Conservation (phyloP, 2,888 invertebrate species). For the Deladenus siricidicola region DNA sequence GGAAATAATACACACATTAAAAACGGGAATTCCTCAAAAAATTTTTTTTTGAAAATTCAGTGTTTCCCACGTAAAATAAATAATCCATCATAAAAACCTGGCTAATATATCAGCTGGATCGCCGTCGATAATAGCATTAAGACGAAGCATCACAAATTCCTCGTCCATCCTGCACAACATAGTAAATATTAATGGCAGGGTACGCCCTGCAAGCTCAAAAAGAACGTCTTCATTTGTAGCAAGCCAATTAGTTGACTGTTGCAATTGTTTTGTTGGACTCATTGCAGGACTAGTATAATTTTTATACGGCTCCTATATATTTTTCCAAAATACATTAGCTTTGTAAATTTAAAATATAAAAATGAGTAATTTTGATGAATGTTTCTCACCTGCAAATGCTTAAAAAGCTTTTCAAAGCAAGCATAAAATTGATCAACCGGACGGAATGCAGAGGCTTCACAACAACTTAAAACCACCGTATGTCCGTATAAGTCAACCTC, state of each 20-base stretch:
- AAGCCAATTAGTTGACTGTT: neutral
- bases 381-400: neutral
- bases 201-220: neutral
- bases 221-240: neutral
- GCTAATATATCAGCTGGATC: constrained; percentile 3
- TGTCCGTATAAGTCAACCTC: no score
- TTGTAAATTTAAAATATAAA: no score
- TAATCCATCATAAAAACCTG: no score
- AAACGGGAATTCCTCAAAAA: no score
- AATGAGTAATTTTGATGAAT: no score
- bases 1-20: no score
- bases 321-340: no score
- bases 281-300: no score
- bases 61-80: no score
- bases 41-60: no score
- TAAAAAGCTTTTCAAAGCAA: constrained; percentile 7
- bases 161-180: constrained; percentile 21
- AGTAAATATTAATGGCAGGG: constrained; percentile 16
- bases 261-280: neutral
- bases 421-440: constrained; percentile 13
- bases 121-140: neutral
- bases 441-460: constrained; percentile 6
- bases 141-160: constrained; percentile 16
- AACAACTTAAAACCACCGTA: constrained; percentile 5
- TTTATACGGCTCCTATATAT: no score